A percentile compares a stretch with the other conserved stretches of the same genome.
phyloP scores from a whole-genome alignment of 1,140 invertebrate species.

The Papilio xuthus region DNA sequence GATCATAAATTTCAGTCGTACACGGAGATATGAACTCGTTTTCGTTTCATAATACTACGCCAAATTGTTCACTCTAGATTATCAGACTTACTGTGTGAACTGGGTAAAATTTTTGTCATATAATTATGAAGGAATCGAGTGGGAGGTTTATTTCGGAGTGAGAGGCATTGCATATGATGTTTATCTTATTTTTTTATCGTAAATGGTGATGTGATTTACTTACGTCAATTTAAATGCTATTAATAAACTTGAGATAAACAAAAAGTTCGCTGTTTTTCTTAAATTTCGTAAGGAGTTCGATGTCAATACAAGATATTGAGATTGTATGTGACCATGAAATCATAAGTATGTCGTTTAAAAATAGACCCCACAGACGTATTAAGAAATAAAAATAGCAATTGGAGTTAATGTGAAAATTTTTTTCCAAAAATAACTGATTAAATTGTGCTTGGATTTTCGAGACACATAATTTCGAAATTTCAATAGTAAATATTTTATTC shows the following conservation, averaged over 20 bases:
- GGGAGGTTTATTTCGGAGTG: conserved; percentile 34
- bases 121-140: conserved; percentile 38
- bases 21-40: conserved; percentile 36
- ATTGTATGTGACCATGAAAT: background rate
- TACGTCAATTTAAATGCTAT: conserved; percentile 5
- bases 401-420: background rate
- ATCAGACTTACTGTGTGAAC: conserved; percentile 20
- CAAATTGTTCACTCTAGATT: conserved; percentile 32
- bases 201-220: background rate
- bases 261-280: background rate
- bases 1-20: conserved; percentile 45
- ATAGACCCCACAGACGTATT: background rate
- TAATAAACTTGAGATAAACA: background rate
- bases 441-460: too few species aligned
- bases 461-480: too few species aligned
- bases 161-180: conserved; percentile 31
- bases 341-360: background rate
- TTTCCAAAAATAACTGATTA: too few species aligned
- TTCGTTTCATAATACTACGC: conserved; percentile 10
- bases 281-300: background rate
- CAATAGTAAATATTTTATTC: too few species aligned
- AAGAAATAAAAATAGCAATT: background rate
- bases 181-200: conserved; percentile 26
- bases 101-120: background rate
- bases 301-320: background rate